Percentiles rank a stretch among this genome's conserved stretches.
Evolutionary conservation across 2,888 invertebrate species (phyloP).

Genomic region (Muscina levida): DNA sequence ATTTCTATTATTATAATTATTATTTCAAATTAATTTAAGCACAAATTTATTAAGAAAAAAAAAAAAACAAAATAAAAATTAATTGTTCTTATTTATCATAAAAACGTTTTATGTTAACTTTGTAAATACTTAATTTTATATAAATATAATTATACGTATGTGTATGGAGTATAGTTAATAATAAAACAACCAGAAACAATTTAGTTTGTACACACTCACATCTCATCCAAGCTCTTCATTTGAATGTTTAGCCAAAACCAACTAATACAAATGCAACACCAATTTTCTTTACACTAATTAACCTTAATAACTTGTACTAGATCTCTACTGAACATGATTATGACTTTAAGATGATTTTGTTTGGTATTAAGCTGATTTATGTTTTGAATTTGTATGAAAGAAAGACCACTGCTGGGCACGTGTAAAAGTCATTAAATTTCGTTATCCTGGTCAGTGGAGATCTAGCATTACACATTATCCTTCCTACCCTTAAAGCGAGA

Average conservation of each 20-base stretch:
- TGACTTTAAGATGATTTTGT: too few species aligned
- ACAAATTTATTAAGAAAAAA: constrained; percentile 47
- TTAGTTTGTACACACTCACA: constrained; percentile 24
- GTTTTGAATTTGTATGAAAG: too few species aligned
- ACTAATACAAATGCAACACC: not conserved
- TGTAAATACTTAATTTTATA: constrained; percentile 56
- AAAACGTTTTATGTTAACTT: constrained; percentile 24
- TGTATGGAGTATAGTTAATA: constrained; percentile 34
- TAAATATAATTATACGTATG: constrained; percentile 28
- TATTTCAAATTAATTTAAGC: constrained; percentile 48
- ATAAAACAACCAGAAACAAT: constrained; percentile 21
- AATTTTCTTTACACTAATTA: too few species aligned
- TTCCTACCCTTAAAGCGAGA: too few species aligned
- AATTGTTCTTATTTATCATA: constrained; percentile 37
- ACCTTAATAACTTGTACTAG: too few species aligned
- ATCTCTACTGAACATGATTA: too few species aligned
- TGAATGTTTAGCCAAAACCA: not conserved
- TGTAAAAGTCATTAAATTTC: too few species aligned
- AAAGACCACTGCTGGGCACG: too few species aligned
- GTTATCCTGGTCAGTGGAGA: too few species aligned
- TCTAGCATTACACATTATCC: too few species aligned
- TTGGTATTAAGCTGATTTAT: too few species aligned
- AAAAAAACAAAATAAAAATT: constrained; percentile 5
- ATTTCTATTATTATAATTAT: constrained; percentile 24
- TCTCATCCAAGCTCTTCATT: constrained; percentile 11